Evolutionary conservation across 92 coral and sea anemone species (phyloP), one percentile per base, ranked within the genome.

Genomic region (Phymanthus crucifer): DNA sequence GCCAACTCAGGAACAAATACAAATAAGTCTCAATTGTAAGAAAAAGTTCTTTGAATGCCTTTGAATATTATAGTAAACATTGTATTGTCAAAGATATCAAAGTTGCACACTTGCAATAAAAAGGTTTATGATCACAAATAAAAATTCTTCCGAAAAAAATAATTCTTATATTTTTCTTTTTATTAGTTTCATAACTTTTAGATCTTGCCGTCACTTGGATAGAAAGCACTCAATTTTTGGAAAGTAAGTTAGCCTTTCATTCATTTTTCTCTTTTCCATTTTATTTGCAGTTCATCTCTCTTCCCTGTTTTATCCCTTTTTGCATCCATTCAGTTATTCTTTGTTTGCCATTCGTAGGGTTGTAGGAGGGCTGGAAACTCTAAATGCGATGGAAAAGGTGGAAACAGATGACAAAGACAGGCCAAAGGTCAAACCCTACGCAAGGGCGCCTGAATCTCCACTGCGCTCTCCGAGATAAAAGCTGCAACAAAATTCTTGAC

Each of bases 11-110:
- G 99, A 73, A 86, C 92, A 6, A 91, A 93, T 68, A 96, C 98
- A 50, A 96, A 96, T 75, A 96, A 96, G 78, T 96, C 99, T 18
- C 99, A 96, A 81, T 96, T 96, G 99, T 96, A 74, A 90, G 98
- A 87, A 17, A 26, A 18, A 23, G 26, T 23, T 35, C n/a, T 19
- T 35, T 48, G 33, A 24, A 19, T 48, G 56, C 21, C 19, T 18
- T 26, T 45, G 14, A 37, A 37, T 21, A 50, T n/a, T n/a, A n/a
- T 29, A 21, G 26, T 19, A 19, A 43, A 43, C 13, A 2, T 43
- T 43, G 11, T 43, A 2, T 2, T n/a, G n/a, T n/a, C n/a, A n/a
- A n/a, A n/a, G n/a, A n/a, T n/a, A 14, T 43, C 14, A 43, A 8
- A 43, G 48, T 43, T 43, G 48, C 11, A 10, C 26, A 54, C n/a